Percentiles rank a stretch among this genome's conserved stretches.
Evolutionary conservation across 1,140 invertebrate species (phyloP).

Genomic region (Drosophila pseudoananassae): DNA sequence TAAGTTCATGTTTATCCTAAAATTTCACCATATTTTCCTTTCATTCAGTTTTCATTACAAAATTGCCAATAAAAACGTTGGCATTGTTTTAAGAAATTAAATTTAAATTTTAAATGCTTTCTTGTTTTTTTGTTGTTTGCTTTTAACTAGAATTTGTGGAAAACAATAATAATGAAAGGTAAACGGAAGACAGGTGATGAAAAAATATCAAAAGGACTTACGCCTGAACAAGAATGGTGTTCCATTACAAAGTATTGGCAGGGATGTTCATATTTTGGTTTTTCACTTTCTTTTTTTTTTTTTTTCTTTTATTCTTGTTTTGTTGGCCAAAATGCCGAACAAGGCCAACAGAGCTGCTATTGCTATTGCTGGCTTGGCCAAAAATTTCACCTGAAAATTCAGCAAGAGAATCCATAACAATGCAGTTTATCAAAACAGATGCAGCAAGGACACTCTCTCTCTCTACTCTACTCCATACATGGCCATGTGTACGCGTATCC

Average conservation of each 20-base stretch:
- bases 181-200: constrained; percentile 7
- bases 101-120: too few species aligned
- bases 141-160: neutral
- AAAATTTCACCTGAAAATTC: constrained; percentile 40
- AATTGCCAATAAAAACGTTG: too few species aligned
- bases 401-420: constrained; percentile 40
- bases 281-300: too few species aligned
- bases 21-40: too few species aligned
- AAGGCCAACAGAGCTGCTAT: constrained; percentile 18
- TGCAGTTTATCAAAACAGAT: constrained; percentile 53
- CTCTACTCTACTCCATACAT: neutral
- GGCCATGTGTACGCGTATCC: neutral
- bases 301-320: neutral
- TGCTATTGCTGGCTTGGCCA: constrained; percentile 12
- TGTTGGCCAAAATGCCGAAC: constrained; percentile 46
- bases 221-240: constrained; percentile 43
- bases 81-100: too few species aligned
- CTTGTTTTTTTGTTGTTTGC: too few species aligned
- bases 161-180: constrained; percentile 18
- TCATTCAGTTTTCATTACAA: too few species aligned
- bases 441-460: constrained; percentile 33
- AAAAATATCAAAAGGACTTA: constrained; percentile 49
- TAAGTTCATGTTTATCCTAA: too few species aligned
- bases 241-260: constrained; percentile 33
- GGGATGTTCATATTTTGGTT: constrained; percentile 7